Evolutionary conservation across 2,113 vertebrate species (phyloP).

Genomic region (Apaloderma vittatum): DNA sequence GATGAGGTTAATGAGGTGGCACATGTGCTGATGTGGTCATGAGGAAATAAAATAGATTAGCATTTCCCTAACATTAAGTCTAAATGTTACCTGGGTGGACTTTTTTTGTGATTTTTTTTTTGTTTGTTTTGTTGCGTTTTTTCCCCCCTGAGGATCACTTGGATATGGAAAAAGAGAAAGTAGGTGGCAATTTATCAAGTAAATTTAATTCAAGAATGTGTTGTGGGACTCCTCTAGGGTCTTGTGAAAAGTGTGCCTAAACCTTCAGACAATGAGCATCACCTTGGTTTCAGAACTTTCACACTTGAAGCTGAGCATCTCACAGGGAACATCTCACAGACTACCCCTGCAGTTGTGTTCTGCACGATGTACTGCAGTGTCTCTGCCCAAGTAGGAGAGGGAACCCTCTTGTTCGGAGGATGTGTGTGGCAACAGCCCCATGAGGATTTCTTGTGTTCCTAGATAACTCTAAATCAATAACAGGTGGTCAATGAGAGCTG

Average conservation of each 20-base stretch:
- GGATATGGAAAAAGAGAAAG: neutral
- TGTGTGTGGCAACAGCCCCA: neutral
- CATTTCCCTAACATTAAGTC: neutral
- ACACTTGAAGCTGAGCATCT: neutral
- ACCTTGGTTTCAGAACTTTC: neutral
- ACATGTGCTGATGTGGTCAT: neutral
- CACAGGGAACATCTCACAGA: rapidly evolving
- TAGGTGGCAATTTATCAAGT: neutral
- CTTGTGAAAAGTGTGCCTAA: neutral
- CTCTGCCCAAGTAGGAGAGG: neutral
- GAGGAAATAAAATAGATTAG: neutral
- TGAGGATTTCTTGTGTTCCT: neutral
- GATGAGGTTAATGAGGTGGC: neutral
- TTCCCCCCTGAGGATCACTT: neutral
- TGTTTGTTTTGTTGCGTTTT: neutral
- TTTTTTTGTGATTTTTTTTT: neutral
- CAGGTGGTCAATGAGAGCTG: neutral
- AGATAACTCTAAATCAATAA: neutral
- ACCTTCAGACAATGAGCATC: neutral
- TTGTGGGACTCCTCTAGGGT: neutral
- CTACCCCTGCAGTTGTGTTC: neutral
- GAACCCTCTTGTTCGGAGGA: neutral
- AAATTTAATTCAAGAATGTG: neutral
- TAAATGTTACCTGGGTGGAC: neutral
- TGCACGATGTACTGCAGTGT: neutral